Percentiles rank a stretch among this genome's conserved stretches.
Conservation (phyloP, 2,113 vertebrate species). For the Willisornis vidua region DNA sequence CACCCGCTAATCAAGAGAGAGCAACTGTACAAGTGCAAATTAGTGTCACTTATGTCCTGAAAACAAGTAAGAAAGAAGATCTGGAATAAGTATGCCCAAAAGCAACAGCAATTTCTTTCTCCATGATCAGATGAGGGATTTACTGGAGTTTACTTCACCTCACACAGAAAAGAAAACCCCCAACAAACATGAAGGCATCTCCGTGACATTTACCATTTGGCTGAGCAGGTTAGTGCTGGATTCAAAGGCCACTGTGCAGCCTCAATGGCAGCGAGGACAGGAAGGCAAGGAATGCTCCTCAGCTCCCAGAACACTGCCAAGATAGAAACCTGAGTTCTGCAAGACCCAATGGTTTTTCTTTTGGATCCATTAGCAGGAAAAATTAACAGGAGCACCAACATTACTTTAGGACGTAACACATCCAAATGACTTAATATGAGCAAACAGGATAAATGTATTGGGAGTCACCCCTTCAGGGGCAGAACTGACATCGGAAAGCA, state of each 20-base stretch:
- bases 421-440: neutral
- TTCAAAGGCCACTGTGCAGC: neutral
- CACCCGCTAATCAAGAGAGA: neutral
- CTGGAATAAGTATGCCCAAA: neutral
- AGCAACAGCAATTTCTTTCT: neutral
- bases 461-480: fast-evolving
- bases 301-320: neutral
- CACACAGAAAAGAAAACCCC: neutral
- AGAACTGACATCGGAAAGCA: neutral
- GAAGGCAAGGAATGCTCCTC: neutral
- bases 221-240: neutral
- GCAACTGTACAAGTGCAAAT: conserved; percentile 25
- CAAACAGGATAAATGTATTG: neutral
- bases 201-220: neutral
- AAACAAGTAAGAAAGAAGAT: conserved; percentile 4
- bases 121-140: neutral
- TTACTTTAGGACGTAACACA: neutral
- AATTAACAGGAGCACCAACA: neutral
- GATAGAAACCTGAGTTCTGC: neutral
- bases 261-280: neutral
- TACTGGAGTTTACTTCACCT: neutral
- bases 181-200: neutral
- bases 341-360: neutral
- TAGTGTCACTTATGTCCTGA: conserved; percentile 8
- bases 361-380: neutral